phyloP scores from a whole-genome alignment of 1,140 invertebrate genomes.

The Chironomus tepperi region DNA sequence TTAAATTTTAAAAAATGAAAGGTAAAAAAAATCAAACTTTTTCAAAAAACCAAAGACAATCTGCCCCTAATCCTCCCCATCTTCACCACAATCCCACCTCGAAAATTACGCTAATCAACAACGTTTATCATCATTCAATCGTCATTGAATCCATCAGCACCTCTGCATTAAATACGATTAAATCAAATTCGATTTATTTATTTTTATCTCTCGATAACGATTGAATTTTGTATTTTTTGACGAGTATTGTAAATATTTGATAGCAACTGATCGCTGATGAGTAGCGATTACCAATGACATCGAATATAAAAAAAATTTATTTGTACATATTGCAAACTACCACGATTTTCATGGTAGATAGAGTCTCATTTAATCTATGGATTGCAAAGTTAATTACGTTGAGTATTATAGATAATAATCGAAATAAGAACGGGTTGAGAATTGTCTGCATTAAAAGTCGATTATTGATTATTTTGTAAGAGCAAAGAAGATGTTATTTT shows the following conservation, averaged over 20 bases:
- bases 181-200: slow-evolving; percentile 24
- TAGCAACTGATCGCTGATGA: slow-evolving; percentile 19
- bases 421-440: background rate
- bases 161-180: slow-evolving; percentile 18
- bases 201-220: slow-evolving; percentile 22
- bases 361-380: background rate
- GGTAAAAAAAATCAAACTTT: too few relatives aligned
- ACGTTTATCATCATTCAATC: too few relatives aligned
- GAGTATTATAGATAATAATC: background rate
- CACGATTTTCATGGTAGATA: too few relatives aligned
- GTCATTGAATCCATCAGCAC: background rate
- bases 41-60: too few relatives aligned
- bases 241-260: slow-evolving; percentile 19
- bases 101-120: too few relatives aligned
- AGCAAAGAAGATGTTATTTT: background rate
- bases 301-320: background rate
- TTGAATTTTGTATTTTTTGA: background rate
- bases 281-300: slow-evolving; percentile 15
- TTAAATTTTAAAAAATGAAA: too few relatives aligned
- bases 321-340: too few relatives aligned
- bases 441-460: slow-evolving; percentile 22
- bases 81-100: too few relatives aligned
- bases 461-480: slow-evolving; percentile 23
- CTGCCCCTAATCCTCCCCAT: too few relatives aligned
- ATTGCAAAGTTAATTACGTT: slow-evolving; percentile 22